Percentiles rank a stretch among this genome's conserved stretches.
phyloP scores from a whole-genome alignment of 1,140 invertebrate genomes.

The Hypsibius dujardini region DNA sequence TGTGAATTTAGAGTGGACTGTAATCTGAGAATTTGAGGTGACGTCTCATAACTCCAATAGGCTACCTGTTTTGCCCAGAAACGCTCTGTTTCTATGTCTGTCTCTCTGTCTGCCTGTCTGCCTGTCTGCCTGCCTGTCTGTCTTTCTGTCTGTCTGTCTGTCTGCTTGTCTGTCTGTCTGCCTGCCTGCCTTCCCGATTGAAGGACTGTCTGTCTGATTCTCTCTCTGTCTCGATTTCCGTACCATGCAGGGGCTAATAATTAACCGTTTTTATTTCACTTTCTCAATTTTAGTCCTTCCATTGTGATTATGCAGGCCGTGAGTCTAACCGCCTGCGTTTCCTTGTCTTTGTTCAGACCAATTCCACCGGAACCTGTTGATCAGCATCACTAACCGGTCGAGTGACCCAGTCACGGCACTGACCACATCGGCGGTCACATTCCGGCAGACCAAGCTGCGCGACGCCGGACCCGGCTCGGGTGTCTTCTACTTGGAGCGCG shows the following conservation, averaged over 20 bases:
- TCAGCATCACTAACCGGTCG: slow-evolving; percentile 16
- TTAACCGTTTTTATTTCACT: not conserved
- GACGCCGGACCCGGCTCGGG: slow-evolving; percentile 12
- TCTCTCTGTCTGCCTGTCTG: too few relatives aligned
- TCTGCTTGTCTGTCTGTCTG: too few relatives aligned
- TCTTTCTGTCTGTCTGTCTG: too few relatives aligned
- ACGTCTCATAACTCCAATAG: too few relatives aligned
- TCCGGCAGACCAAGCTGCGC: not conserved
- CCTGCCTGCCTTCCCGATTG: too few relatives aligned
- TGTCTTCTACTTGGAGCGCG: not conserved
- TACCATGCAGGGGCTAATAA: not conserved
- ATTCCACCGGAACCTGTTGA: slow-evolving; percentile 10
- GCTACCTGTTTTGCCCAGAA: too few relatives aligned
- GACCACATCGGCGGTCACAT: not conserved
- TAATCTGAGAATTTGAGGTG: too few relatives aligned
- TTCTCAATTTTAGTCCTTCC: not conserved
- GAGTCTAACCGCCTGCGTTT: not conserved
- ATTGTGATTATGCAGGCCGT: not conserved
- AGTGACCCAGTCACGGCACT: not conserved
- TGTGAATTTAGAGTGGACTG: too few relatives aligned
- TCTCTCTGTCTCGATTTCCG: too few relatives aligned
- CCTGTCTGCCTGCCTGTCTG: too few relatives aligned
- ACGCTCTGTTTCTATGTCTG: too few relatives aligned
- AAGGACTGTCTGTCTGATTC: too few relatives aligned
- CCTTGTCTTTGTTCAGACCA: not conserved